Evolutionary conservation across 2,113 vertebrate genomes (phyloP).

Genomic region (Macrotus californicus): DNA sequence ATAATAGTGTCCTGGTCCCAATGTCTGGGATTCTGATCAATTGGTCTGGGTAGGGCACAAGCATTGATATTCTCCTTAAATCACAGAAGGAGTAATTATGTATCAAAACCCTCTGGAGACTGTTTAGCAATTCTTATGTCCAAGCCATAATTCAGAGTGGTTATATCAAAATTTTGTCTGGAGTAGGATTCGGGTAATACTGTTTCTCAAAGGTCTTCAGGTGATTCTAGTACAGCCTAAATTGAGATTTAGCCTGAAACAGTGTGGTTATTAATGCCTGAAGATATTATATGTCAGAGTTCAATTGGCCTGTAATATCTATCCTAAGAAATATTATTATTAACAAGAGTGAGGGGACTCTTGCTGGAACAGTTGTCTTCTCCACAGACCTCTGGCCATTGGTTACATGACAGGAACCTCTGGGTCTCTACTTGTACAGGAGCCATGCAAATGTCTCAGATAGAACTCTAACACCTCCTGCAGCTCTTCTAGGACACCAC

Average conservation of each 20-base stretch:
- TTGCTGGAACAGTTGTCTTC: neutral
- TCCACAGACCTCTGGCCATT: neutral
- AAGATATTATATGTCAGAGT: neutral
- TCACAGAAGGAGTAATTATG: neutral
- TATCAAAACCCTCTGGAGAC: neutral
- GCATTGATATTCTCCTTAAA: neutral
- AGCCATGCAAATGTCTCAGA: neutral
- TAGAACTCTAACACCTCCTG: neutral
- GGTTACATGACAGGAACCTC: neutral
- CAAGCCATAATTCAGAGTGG: neutral
- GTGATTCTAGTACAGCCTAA: neutral
- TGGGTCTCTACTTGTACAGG: neutral
- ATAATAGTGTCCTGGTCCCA: neutral
- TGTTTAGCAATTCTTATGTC: neutral
- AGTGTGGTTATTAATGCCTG: neutral
- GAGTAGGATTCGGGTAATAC: neutral
- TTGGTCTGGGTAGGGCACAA: neutral
- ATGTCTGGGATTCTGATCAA: neutral
- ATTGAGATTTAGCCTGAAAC: neutral
- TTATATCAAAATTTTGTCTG: neutral
- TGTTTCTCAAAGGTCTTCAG: neutral
- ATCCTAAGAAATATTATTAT: neutral
- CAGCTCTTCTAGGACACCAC: neutral
- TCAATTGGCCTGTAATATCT: neutral
- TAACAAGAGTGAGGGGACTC: neutral